Conservation (phyloP, 2,888 invertebrate genomes). For the Nysson spinosus region DNA sequence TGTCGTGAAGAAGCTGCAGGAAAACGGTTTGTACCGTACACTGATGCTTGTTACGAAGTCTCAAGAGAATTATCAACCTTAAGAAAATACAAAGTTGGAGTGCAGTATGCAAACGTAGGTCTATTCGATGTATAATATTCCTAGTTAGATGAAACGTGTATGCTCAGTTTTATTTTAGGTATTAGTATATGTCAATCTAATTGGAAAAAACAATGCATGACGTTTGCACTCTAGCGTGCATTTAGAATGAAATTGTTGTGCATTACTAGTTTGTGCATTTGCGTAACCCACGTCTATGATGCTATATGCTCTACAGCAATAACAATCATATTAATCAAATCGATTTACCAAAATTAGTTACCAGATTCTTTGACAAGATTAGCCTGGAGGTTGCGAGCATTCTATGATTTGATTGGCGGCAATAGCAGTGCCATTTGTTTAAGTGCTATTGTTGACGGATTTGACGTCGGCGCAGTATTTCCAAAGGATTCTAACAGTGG, state of each 20-base stretch:
- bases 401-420: conserved; percentile 69
- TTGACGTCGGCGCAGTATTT: conserved; percentile 62
- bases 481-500: conserved; percentile 64
- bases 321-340: too few species aligned
- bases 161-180: too few species aligned
- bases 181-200: too few species aligned
- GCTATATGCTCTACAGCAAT: too few species aligned
- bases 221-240: too few species aligned
- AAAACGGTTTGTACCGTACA: conserved; percentile 66
- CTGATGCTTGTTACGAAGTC: conserved; percentile 71
- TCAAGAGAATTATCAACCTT: conserved; percentile 73
- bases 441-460: conserved; percentile 53
- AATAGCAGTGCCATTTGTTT: conserved; percentile 58
- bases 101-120: conserved; percentile 68
- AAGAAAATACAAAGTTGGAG: conserved; percentile 66
- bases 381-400: conserved; percentile 62
- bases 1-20: conserved; percentile 62
- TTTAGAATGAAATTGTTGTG: too few species aligned
- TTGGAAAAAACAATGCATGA: too few species aligned
- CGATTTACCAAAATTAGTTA: conserved; percentile 60
- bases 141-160: neutral
- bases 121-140: neutral
- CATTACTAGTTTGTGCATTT: too few species aligned
- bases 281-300: too few species aligned
- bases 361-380: conserved; percentile 61